Evolutionary conservation across 2,888 invertebrate genomes (phyloP).

Genomic region (Harpalus rubripes): DNA sequence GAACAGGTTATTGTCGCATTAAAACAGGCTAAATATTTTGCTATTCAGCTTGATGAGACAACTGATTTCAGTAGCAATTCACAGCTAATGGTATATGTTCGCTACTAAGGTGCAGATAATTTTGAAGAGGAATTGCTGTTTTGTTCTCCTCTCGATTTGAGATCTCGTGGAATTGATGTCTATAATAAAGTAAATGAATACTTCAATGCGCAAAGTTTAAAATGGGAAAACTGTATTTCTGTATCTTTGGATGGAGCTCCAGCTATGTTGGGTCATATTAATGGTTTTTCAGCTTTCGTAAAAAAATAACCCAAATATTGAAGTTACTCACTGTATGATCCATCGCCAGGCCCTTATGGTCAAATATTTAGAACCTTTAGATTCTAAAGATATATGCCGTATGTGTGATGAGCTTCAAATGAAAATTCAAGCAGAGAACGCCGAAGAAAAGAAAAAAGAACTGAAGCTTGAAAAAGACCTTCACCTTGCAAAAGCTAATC

Average conservation of each 20-base stretch:
- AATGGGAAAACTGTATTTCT: slow-evolving; percentile 70
- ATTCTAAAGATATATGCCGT: too few relatives aligned
- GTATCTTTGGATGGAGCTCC: slow-evolving; percentile 69
- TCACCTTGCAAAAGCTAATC: too few relatives aligned
- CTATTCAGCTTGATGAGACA: slow-evolving; percentile 67
- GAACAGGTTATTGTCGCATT: slow-evolving; percentile 70
- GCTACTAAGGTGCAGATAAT: slow-evolving; percentile 68
- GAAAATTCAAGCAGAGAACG: too few relatives aligned
- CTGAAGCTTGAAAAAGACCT: too few relatives aligned
- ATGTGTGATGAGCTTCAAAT: too few relatives aligned
- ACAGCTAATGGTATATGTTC: slow-evolving; percentile 68
- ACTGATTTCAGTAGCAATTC: slow-evolving; percentile 70
- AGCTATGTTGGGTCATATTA: slow-evolving; percentile 70
- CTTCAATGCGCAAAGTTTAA: slow-evolving; percentile 69
- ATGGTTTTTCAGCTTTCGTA: slow-evolving; percentile 70
- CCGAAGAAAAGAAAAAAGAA: too few relatives aligned
- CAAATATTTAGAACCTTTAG: slow-evolving; percentile 70
- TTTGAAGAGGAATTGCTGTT: slow-evolving; percentile 69
- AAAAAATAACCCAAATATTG: slow-evolving; percentile 70
- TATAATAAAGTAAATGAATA: slow-evolving; percentile 70
- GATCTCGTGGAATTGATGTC: slow-evolving; percentile 69
- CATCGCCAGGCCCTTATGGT: slow-evolving; percentile 70
- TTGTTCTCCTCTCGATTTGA: slow-evolving; percentile 69
- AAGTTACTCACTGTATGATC: slow-evolving; percentile 70
- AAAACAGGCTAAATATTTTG: slow-evolving; percentile 67